Evolutionary conservation across 1,140 invertebrate species (phyloP), one percentile per base, ranked within the genome.

Genomic region (Kradibia gibbosae): DNA sequence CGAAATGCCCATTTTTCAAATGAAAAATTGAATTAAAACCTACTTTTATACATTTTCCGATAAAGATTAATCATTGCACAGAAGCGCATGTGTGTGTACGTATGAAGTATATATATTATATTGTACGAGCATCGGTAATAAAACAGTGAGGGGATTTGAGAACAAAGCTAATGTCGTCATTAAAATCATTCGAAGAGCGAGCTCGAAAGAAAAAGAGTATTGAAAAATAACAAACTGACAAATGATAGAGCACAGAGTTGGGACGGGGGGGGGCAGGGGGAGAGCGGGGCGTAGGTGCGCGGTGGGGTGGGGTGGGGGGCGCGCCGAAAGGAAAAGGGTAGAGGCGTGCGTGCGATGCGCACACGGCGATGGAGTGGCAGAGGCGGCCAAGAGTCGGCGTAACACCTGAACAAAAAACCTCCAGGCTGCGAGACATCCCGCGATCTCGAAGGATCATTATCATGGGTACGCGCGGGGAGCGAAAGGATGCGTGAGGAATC

Each of bases 351-450:
- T 39, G 13, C 4, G 25, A 70, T 39, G 0, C 5, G n/a, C n/a
- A n/a, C n/a, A n/a, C n/a, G 45, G 48, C 34, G 20, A 48, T 17
- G 11, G 36, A 25, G 15, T 15, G 25, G 62, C 17, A 67, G 34
- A 67, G 5, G 10, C 25, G 15, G n/a, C n/a, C 39, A 42, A n/a
- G 22, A 70, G 39, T 70, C 42, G 25, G n/a, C n/a, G 31, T 17
- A 15, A 72, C 42, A 72, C 25, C 45, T 71, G 13, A 83, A 79
- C 83, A 85, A 84, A 85, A 85, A 86, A 84, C 84, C 85, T 83
- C 83, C 77, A 53, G 15, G 62, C 70, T 42, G 73, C 78, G 78
- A 70, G 83, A 77, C 45, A 80, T 84, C 65, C 53, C 34, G 31
- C 72, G n/a, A 67, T 60, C 55, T 71, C n/a, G 74, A 48, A 73